Evolutionary conservation across 2,888 invertebrate genomes (phyloP).

Genomic region (Dastarcus helophoroides): DNA sequence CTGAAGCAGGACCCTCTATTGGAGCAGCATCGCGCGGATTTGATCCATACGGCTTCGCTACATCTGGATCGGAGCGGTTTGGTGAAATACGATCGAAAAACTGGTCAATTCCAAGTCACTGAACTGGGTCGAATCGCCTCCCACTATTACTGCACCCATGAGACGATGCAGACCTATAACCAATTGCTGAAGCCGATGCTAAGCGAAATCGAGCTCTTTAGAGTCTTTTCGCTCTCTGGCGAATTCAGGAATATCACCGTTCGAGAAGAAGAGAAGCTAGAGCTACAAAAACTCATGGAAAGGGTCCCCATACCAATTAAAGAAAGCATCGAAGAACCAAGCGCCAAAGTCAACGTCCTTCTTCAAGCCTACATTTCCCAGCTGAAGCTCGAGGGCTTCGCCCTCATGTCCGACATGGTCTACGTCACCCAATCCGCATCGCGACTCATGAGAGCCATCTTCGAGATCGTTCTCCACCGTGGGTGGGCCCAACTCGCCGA

Average conservation of each 20-base stretch:
- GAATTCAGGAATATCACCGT: conserved; percentile 93
- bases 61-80: conserved; percentile 85
- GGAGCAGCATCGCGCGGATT: conserved; percentile 84
- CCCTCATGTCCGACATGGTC: conserved; percentile 98
- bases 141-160: conserved; percentile 96
- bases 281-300: conserved; percentile 86
- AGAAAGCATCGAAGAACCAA: conserved; percentile 95
- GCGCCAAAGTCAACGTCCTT: conserved; percentile 92
- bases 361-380: conserved; percentile 98
- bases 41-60: conserved; percentile 89
- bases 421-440: conserved; percentile 97
- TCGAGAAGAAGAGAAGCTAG: conserved; percentile 92
- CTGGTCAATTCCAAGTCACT: conserved; percentile 66
- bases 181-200: conserved; percentile 91
- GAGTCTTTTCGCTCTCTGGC: conserved; percentile 95
- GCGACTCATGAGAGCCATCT: conserved; percentile 89
- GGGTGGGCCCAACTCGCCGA: conserved; percentile 97
- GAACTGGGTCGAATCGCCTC: conserved; percentile 96
- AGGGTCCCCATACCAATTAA: conserved; percentile 98
- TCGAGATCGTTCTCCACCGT: conserved; percentile 81
- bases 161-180: conserved; percentile 94
- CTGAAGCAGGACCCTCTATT: conserved; percentile 72
- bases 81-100: conserved; percentile 88
- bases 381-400: conserved; percentile 95
- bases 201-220: conserved; percentile 93